A percentile compares a stretch with the other conserved stretches of the same genome.
These are phyloP conservation scores for Drosophila novamexicana DNA, from an alignment of 1,140 invertebrate species.

Conservation along the genomic window DNA sequence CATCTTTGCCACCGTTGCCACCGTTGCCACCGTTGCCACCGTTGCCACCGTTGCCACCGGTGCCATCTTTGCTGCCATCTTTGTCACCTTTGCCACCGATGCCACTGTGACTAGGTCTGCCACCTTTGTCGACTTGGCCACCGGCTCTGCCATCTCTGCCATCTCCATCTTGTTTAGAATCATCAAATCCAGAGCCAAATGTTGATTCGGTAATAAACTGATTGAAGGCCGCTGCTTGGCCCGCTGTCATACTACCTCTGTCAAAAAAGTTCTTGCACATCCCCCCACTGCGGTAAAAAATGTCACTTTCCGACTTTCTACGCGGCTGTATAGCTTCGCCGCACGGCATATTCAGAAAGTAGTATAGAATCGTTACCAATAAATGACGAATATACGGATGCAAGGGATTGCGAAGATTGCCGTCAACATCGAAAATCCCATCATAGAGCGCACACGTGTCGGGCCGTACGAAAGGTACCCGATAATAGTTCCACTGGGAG, in stretches of 20 bases:
- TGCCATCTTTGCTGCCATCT: too few species aligned
- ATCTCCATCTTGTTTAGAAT: too few species aligned
- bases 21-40: too few species aligned
- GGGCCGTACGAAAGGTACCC: conserved; percentile 39
- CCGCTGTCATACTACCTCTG: too few species aligned
- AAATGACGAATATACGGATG: conserved; percentile 20
- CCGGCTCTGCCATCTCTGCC: too few species aligned
- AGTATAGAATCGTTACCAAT: conserved; percentile 32
- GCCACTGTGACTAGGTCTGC: too few species aligned
- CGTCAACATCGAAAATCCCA: conserved; percentile 38
- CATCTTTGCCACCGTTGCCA: too few species aligned
- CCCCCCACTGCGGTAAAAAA: neutral
- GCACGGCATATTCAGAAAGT: conserved; percentile 34
- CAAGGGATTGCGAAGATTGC: conserved; percentile 36
- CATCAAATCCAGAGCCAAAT: neutral
- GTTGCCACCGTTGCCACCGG: too few species aligned
- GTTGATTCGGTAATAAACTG: neutral
- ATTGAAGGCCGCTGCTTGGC: too few species aligned
- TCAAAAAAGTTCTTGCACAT: conserved; percentile 18
- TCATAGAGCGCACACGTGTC: conserved; percentile 49
- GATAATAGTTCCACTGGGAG: conserved; percentile 31
- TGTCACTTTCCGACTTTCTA: neutral
- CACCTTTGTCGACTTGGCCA: too few species aligned
- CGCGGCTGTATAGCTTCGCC: neutral
- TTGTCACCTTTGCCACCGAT: too few species aligned